phyloP scores from a whole-genome alignment of 2,113 vertebrate genomes.

The Steatornis caripensis region DNA sequence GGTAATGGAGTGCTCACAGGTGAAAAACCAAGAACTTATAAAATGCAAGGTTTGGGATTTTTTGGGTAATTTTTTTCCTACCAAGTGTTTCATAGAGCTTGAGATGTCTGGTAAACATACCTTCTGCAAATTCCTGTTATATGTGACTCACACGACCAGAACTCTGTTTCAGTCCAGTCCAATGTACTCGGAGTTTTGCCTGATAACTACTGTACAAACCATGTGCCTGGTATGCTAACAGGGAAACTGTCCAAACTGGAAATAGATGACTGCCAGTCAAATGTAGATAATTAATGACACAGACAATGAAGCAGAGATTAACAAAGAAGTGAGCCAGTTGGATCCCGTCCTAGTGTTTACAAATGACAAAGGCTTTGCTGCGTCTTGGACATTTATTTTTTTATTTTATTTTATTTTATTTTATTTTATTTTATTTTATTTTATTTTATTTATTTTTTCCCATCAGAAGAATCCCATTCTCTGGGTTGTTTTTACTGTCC shows the following conservation, averaged over 20 bases:
- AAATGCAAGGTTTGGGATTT: neutral
- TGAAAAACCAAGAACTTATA: neutral
- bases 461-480: neutral
- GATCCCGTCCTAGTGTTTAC: neutral
- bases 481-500: neutral
- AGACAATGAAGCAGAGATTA: neutral
- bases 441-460: neutral
- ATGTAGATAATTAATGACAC: neutral
- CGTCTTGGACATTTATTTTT: neutral
- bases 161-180: neutral
- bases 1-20: neutral
- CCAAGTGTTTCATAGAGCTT: neutral
- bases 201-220: neutral
- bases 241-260: neutral
- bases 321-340: neutral
- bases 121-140: neutral
- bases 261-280: slow-evolving; percentile 1
- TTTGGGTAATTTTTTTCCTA: neutral
- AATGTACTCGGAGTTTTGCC: neutral
- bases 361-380: neutral
- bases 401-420: neutral
- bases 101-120: neutral
- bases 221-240: neutral
- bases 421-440: neutral
- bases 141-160: neutral